These are phyloP conservation scores for Smittia aterrima DNA, from an alignment of 2,888 invertebrate genomes.

Conservation along the genomic window DNA sequence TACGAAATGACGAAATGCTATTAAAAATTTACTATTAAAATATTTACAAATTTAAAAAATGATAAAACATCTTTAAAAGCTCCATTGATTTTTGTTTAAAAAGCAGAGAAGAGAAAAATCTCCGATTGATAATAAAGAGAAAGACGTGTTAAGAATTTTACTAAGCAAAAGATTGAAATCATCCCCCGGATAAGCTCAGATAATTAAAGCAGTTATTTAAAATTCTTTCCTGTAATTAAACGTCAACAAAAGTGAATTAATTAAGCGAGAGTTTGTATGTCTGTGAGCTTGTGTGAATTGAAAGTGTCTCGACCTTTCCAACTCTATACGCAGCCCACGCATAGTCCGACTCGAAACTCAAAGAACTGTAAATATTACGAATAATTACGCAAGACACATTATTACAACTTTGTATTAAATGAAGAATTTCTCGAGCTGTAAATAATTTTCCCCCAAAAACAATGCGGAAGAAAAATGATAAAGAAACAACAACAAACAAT, in stretches of 20 bases:
- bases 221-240: neutral
- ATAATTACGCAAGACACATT: neutral
- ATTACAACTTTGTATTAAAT: slow-evolving; percentile 32
- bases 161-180: slow-evolving; percentile 5
- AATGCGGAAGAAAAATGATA: slow-evolving; percentile 15
- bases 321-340: neutral
- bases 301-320: neutral
- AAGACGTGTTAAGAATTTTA: slow-evolving; percentile 31
- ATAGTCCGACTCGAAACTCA: neutral
- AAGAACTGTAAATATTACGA: slow-evolving; percentile 30
- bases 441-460: slow-evolving; percentile 16
- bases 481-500: slow-evolving; percentile 38
- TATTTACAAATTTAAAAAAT: slow-evolving; percentile 28
- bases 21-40: slow-evolving; percentile 34
- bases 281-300: too few relatives aligned
- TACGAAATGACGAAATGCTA: slow-evolving; percentile 23
- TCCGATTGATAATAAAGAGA: slow-evolving; percentile 11
- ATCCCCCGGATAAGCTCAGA: neutral
- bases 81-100: slow-evolving; percentile 30
- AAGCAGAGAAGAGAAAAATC: slow-evolving; percentile 1
- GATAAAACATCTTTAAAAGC: slow-evolving; percentile 5
- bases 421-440: slow-evolving; percentile 32
- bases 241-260: slow-evolving; percentile 18
- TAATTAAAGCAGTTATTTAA: slow-evolving; percentile 23
- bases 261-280: neutral